Evolutionary conservation across 2,797 vertebrate genomes (phyloP).

Genomic region (Schizopygopsis pylzovi): DNA sequence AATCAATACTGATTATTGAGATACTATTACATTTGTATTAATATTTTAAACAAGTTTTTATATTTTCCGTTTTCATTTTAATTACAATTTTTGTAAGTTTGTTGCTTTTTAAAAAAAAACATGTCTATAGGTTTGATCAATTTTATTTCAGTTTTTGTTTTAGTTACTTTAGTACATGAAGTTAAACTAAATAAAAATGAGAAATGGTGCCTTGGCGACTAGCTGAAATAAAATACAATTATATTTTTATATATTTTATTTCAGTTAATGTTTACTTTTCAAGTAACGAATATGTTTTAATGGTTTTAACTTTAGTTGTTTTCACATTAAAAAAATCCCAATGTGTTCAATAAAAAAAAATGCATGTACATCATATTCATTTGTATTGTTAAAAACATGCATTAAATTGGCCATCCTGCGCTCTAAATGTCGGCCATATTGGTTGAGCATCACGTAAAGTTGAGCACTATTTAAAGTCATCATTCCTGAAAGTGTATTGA

Average conservation of each 20-base stretch:
- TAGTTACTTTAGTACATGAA: background rate
- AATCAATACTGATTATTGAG: background rate
- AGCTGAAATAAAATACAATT: background rate
- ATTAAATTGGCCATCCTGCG: background rate
- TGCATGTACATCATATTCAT: background rate
- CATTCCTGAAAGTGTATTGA: background rate
- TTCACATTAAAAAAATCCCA: too few species aligned
- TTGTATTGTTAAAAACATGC: background rate
- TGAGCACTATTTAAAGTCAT: background rate
- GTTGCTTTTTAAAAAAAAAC: background rate
- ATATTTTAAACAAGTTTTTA: background rate
- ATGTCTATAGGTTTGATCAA: background rate
- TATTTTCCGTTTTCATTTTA: background rate
- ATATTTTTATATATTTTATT: background rate
- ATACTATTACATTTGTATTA: background rate
- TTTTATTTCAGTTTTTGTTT: background rate
- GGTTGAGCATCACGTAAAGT: background rate
- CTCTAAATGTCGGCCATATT: background rate
- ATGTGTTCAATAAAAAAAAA: too few species aligned
- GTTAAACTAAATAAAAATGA: background rate
- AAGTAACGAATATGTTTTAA: too few species aligned
- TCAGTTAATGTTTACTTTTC: background rate
- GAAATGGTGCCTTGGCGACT: background rate
- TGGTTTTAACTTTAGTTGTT: too few species aligned
- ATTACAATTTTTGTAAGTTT: background rate